phyloP scores from a whole-genome alignment of 2,888 invertebrate genomes.

The Cylloceria caligata region DNA sequence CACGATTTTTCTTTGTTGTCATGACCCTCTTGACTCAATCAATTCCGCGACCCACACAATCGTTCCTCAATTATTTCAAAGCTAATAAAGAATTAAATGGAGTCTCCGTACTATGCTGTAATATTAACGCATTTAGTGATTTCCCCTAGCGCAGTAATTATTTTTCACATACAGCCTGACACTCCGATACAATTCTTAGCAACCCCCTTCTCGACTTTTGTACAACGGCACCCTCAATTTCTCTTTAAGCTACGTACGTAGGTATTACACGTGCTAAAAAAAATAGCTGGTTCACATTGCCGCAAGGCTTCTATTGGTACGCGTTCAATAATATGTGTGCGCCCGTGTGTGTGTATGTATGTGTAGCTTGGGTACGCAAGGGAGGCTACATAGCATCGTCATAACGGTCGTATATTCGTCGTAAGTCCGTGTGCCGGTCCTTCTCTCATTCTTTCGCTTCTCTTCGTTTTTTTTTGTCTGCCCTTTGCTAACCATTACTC shows the following conservation, averaged over 20 bases:
- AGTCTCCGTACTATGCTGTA: background rate
- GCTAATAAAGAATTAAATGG: background rate
- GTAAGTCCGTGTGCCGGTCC: slow-evolving; percentile 34
- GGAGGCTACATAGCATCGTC: slow-evolving; percentile 72
- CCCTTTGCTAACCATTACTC: slow-evolving; percentile 46
- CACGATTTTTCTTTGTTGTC: background rate
- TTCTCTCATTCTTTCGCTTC: slow-evolving; percentile 44
- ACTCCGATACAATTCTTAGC: slow-evolving; percentile 40
- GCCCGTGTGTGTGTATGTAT: slow-evolving; percentile 22
- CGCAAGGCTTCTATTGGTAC: slow-evolving; percentile 44
- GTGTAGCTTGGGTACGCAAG: too few species aligned
- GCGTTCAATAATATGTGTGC: slow-evolving; percentile 53
- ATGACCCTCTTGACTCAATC: background rate
- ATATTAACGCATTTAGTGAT: slow-evolving; percentile 18
- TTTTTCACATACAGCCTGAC: slow-evolving; percentile 25
- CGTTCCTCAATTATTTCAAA: slow-evolving; percentile 10
- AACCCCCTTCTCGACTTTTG: slow-evolving; percentile 42
- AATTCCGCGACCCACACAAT: background rate
- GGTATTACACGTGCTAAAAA: slow-evolving; percentile 20
- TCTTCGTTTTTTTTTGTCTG: slow-evolving; percentile 25
- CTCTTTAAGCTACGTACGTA: slow-evolving; percentile 24
- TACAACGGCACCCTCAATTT: slow-evolving; percentile 45
- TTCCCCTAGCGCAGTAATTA: slow-evolving; percentile 16
- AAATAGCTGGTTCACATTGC: slow-evolving; percentile 26
- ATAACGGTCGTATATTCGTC: slow-evolving; percentile 61